Conservation (phyloP, 2,113 vertebrate species). For the Seriola rivoliana region DNA sequence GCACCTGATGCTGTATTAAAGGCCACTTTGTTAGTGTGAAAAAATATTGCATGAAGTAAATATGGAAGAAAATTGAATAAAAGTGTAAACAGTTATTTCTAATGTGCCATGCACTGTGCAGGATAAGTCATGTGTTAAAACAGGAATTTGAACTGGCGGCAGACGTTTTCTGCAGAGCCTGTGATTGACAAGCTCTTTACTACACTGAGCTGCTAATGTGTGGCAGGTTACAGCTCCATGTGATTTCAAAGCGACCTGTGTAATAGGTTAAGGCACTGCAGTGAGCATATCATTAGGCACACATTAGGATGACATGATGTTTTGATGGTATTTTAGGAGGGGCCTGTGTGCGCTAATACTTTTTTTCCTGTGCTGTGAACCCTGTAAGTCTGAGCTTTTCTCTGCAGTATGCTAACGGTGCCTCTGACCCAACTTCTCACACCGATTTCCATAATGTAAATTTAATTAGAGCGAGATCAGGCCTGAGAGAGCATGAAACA, state of each 20-base stretch:
- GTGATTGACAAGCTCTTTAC: conserved; percentile 56
- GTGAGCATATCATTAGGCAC: conserved; percentile 17
- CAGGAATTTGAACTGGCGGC: neutral
- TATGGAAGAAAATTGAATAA: neutral
- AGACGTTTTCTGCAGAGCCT: neutral
- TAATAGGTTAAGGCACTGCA: conserved; percentile 30
- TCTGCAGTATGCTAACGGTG: neutral
- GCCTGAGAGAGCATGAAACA: conserved; percentile 48
- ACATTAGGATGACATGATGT: conserved; percentile 33
- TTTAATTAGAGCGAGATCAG: conserved; percentile 47
- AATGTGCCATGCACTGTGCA: neutral
- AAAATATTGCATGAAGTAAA: conserved; percentile 7
- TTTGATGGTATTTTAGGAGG: conserved; percentile 29
- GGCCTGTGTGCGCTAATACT: conserved; percentile 2
- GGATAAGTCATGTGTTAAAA: neutral
- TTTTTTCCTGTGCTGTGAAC: conserved; percentile 41
- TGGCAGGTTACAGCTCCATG: neutral
- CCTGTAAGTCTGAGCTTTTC: conserved; percentile 22
- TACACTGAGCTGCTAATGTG: conserved; percentile 16
- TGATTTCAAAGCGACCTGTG: conserved; percentile 5
- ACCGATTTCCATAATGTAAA: neutral
- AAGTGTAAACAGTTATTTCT: conserved; percentile 10
- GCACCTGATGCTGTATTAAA: neutral
- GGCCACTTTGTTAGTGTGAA: conserved; percentile 23
- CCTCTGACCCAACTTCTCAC: conserved; percentile 12